Conservation (phyloP, 2,797 vertebrate species). For the Octomys mimax region DNA sequence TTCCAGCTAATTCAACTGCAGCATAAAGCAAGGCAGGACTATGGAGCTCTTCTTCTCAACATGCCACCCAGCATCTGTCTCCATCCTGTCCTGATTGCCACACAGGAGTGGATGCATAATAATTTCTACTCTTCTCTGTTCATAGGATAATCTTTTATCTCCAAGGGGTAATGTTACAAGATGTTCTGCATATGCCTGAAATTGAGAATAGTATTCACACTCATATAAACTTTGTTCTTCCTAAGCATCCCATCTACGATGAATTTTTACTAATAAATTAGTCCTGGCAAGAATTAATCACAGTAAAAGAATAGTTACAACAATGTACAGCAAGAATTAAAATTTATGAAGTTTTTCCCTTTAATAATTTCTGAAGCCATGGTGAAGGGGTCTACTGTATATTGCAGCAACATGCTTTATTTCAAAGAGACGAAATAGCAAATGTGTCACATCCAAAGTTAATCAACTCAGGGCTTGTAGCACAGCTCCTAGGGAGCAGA, state of each 20-base stretch:
- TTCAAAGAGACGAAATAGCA: neutral
- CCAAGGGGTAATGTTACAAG: neutral
- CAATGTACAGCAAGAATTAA: neutral
- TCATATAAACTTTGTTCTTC: neutral
- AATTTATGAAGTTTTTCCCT: neutral
- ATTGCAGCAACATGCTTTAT: neutral
- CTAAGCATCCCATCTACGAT: neutral
- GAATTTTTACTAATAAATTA: neutral
- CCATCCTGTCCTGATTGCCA: slow-evolving; percentile 21
- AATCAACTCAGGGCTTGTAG: neutral
- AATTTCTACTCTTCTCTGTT: neutral
- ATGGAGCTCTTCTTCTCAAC: slow-evolving; percentile 2
- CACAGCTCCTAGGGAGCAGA: slow-evolving; percentile 5
- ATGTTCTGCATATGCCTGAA: neutral
- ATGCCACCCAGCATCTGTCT: neutral
- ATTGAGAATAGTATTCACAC: neutral
- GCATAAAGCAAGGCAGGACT: slow-evolving; percentile 65
- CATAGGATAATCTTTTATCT: neutral
- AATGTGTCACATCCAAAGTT: neutral
- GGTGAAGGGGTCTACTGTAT: neutral
- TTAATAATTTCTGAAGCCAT: neutral
- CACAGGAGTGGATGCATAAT: neutral
- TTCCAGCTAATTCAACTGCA: slow-evolving; percentile 59
- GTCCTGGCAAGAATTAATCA: neutral
- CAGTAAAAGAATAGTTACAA: neutral